A percentile compares a stretch with the other conserved stretches of the same genome.
Evolutionary conservation across 2,888 invertebrate genomes (phyloP).

Genomic region (Xiphydria camelus): DNA sequence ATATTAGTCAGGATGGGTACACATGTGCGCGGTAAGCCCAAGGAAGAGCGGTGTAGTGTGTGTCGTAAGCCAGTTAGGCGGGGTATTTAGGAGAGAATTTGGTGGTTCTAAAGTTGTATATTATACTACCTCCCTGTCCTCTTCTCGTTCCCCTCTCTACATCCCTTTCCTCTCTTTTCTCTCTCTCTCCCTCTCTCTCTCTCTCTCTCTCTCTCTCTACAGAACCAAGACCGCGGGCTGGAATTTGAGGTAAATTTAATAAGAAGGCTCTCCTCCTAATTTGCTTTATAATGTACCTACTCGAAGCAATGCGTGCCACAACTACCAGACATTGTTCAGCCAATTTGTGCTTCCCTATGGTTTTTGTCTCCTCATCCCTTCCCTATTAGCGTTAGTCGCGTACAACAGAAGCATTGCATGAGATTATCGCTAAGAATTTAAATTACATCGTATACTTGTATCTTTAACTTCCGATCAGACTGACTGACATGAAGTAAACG

Average conservation of each 20-base stretch:
- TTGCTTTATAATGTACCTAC: slow-evolving; percentile 10
- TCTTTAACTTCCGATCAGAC: too few relatives aligned
- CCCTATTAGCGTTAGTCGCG: background rate
- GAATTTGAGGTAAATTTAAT: slow-evolving; percentile 56
- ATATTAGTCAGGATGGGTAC: slow-evolving; percentile 40
- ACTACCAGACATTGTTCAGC: slow-evolving; percentile 26
- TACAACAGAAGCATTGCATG: too few relatives aligned
- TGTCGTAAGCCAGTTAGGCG: slow-evolving; percentile 52
- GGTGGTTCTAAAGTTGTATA: slow-evolving; percentile 51
- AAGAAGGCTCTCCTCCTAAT: slow-evolving; percentile 26
- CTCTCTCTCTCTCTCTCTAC: slow-evolving; percentile 3
- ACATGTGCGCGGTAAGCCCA: slow-evolving; percentile 36
- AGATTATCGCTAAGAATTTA: too few relatives aligned
- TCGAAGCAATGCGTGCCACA: slow-evolving; percentile 19
- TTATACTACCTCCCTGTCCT: slow-evolving; percentile 42
- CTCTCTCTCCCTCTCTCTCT: slow-evolving; percentile 14
- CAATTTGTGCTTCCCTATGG: slow-evolving; percentile 15
- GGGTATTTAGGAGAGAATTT: slow-evolving; percentile 54
- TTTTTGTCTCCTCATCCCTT: background rate
- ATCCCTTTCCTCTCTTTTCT: slow-evolving; percentile 27
- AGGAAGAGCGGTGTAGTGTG: slow-evolving; percentile 24
- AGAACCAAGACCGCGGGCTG: slow-evolving; percentile 28
- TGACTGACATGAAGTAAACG: too few relatives aligned
- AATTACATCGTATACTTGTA: too few relatives aligned
- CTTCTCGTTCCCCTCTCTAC: slow-evolving; percentile 25